These are phyloP conservation scores for Erythrocercus mccallii DNA, from an alignment of 2,113 vertebrate genomes.

Conservation along the genomic window DNA sequence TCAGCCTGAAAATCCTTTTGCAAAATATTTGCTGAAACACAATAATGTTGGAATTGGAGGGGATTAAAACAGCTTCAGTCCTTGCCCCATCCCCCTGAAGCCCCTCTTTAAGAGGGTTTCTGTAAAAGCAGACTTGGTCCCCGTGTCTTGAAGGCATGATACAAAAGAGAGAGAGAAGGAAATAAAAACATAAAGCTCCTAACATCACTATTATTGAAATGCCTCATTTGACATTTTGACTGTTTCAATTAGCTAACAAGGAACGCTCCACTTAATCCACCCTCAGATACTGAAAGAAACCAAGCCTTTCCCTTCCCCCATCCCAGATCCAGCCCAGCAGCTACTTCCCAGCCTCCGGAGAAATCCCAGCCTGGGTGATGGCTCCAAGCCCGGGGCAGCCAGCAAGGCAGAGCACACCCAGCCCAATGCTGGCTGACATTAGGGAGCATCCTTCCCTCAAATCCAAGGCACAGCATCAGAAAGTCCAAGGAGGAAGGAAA, in stretches of 20 bases:
- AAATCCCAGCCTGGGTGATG: neutral
- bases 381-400: neutral
- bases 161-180: slow-evolving; percentile 1
- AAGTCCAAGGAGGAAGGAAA: neutral
- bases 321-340: neutral
- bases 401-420: neutral
- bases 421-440: neutral
- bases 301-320: slow-evolving; percentile 31
- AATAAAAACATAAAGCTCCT: slow-evolving; percentile 38
- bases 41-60: slow-evolving; percentile 57
- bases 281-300: neutral
- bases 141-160: neutral
- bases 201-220: slow-evolving; percentile 47
- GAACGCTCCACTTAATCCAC: slow-evolving; percentile 31
- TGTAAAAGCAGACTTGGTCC: slow-evolving; percentile 20
- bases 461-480: neutral
- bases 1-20: slow-evolving; percentile 72
- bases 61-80: slow-evolving; percentile 40
- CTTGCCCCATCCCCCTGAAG: neutral
- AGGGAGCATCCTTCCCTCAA: neutral
- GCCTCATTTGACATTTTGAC: slow-evolving; percentile 61
- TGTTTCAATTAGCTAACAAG: slow-evolving; percentile 56
- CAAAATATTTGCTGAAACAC: slow-evolving; percentile 76
- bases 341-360: neutral
- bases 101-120: slow-evolving; percentile 33